These are phyloP conservation scores for Eupithecia tripunctaria DNA, from an alignment of 2,888 invertebrate species.

Conservation along the genomic window DNA sequence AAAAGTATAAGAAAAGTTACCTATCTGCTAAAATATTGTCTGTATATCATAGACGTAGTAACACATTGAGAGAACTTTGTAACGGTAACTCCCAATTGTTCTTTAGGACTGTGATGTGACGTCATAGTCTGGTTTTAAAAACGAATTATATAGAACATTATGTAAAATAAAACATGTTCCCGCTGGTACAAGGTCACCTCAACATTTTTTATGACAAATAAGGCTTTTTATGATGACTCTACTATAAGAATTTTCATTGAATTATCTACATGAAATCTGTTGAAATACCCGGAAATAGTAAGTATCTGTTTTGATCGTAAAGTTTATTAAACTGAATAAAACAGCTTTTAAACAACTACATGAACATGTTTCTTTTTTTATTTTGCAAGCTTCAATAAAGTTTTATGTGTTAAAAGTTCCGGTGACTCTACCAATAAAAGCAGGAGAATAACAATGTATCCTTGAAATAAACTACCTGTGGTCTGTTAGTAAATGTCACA, in stretches of 20 bases:
- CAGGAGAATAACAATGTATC: background rate
- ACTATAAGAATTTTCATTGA: background rate
- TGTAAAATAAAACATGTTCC: too few species aligned
- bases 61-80: too few species aligned
- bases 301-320: background rate
- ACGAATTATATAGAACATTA: too few species aligned
- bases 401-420: background rate
- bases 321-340: background rate
- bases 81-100: too few species aligned
- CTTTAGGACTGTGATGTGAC: too few species aligned
- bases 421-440: background rate
- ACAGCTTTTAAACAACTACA: background rate
- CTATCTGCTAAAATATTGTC: too few species aligned
- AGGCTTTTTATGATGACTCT: too few species aligned
- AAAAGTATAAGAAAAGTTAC: too few species aligned
- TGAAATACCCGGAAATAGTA: background rate
- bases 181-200: too few species aligned
- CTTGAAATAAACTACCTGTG: conserved; percentile 5
- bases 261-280: background rate
- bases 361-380: background rate
- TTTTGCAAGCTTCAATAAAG: background rate
- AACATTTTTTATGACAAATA: too few species aligned
- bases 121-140: too few species aligned
- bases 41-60: too few species aligned
- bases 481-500: conserved; percentile 12